phyloP scores from a whole-genome alignment of 2,888 invertebrate genomes.

The Erannis defoliaria region DNA sequence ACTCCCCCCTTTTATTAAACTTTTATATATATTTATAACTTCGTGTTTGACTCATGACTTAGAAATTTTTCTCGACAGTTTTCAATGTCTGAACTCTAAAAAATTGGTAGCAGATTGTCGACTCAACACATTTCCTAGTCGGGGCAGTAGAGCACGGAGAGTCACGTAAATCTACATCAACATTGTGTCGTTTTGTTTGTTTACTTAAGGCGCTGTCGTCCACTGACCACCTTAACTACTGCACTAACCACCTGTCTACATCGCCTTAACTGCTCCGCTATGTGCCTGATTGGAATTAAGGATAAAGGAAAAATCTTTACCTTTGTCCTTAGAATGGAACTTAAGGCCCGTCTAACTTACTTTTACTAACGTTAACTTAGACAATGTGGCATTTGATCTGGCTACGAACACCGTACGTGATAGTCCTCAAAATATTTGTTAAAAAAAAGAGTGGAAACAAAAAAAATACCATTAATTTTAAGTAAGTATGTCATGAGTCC shows the following conservation, averaged over 20 bases:
- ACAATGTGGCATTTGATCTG: neutral
- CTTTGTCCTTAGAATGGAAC: no score
- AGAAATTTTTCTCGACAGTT: no score
- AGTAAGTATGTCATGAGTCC: no score
- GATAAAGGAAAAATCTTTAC: slow-evolving; percentile 7
- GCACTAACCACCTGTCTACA: slow-evolving; percentile 36
- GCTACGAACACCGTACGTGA: neutral
- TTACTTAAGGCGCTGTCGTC: slow-evolving; percentile 63
- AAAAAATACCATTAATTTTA: no score
- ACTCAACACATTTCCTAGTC: slow-evolving; percentile 57
- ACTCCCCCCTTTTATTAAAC: no score
- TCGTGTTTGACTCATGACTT: no score
- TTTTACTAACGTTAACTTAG: no score
- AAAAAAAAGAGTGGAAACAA: no score
- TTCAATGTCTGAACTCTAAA: no score
- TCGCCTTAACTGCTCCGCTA: slow-evolving; percentile 16
- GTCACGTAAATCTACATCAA: slow-evolving; percentile 83
- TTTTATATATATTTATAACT: no score
- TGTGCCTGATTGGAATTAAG: slow-evolving; percentile 13
- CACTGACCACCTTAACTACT: slow-evolving; percentile 11
- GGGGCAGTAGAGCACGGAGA: slow-evolving; percentile 81
- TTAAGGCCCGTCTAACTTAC: neutral
- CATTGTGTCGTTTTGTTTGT: slow-evolving; percentile 77
- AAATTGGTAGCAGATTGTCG: slow-evolving; percentile 16
- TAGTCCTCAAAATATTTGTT: neutral